phyloP scores from a whole-genome alignment of 2,113 vertebrate genomes.

The Sinosuthora webbiana region DNA sequence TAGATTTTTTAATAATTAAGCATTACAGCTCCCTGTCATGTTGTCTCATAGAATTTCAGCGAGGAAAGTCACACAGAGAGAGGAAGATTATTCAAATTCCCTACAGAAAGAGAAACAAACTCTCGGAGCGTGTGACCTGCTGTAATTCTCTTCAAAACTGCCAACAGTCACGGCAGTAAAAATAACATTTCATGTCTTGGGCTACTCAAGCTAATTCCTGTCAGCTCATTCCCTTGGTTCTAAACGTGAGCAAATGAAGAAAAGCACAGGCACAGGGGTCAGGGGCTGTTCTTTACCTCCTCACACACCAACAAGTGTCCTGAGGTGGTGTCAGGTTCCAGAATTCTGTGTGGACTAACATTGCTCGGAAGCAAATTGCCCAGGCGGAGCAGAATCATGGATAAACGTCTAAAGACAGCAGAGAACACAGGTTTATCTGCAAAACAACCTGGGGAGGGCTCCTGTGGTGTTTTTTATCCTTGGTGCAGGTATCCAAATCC shows the following conservation, averaged over 20 bases:
- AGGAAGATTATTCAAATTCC: neutral
- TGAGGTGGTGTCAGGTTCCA: neutral
- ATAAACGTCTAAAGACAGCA: neutral
- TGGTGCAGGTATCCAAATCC: neutral
- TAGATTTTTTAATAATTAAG: slow-evolving; percentile 20
- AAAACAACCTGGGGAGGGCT: neutral
- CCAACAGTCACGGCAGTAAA: neutral
- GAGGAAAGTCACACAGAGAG: neutral
- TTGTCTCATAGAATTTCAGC: slow-evolving; percentile 5
- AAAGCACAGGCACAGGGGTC: neutral
- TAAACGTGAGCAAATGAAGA: neutral
- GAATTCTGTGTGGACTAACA: neutral
- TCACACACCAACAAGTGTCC: neutral
- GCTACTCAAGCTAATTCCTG: neutral
- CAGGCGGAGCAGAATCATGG: fast-evolving
- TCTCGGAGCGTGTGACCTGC: neutral
- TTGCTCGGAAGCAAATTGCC: neutral
- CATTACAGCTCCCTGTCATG: neutral
- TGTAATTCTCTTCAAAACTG: neutral
- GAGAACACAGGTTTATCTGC: neutral
- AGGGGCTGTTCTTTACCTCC: neutral
- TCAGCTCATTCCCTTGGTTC: neutral
- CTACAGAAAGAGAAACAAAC: neutral
- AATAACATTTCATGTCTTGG: neutral
- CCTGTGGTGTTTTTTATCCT: too few species aligned